Evolutionary conservation across 2,888 invertebrate species (phyloP).

Genomic region (Pecten maximus): DNA sequence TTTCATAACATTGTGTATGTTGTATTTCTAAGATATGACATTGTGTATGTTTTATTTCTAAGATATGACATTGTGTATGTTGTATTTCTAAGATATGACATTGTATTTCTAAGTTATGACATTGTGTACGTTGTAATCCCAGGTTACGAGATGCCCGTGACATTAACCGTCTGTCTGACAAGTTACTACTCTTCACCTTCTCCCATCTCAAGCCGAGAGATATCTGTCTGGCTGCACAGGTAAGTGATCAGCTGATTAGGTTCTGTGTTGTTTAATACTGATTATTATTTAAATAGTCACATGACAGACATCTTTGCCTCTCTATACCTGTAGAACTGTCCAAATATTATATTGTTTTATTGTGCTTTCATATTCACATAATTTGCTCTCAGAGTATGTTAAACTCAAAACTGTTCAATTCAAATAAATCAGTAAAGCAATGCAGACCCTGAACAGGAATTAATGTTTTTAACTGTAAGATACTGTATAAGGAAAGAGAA

Average conservation of each 20-base stretch:
- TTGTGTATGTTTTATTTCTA: not conserved
- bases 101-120: not conserved
- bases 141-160: slow-evolving; percentile 74
- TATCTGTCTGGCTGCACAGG: slow-evolving; percentile 70
- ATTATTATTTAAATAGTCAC: not conserved
- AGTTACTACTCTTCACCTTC: slow-evolving; percentile 75
- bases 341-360: not conserved
- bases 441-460: too few species aligned
- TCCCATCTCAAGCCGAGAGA: slow-evolving; percentile 71
- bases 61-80: not conserved
- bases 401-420: too few species aligned
- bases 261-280: too few species aligned
- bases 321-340: not conserved
- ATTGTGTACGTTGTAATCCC: slow-evolving; percentile 51
- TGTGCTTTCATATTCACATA: too few species aligned
- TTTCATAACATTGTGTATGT: not conserved
- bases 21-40: not conserved
- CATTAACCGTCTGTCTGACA: slow-evolving; percentile 77
- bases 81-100: too few species aligned
- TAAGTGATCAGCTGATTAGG: slow-evolving; percentile 56
- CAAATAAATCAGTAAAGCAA: too few species aligned
- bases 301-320: not conserved
- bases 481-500: too few species aligned
- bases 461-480: too few species aligned
- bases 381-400: too few species aligned